Base-by-base conservation (phyloP, 2,888 invertebrate species). In the Hydropsyche betteni region DNA sequence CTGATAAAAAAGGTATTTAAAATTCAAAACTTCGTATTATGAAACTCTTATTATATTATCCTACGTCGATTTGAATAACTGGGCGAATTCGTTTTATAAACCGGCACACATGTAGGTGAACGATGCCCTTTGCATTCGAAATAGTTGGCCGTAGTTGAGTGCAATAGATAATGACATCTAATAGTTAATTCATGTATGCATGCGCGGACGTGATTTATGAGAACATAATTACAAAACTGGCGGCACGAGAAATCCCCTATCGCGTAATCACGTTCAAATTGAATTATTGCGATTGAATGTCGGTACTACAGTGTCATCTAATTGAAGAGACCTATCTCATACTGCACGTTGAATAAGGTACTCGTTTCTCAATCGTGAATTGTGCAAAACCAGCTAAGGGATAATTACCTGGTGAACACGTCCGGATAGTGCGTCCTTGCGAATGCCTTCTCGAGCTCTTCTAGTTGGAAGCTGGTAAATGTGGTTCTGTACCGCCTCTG, bases 351-450 rank as follows among this genome's bases (percentile, higher is more conserved):
- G 14, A 58, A 58, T 58, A 14, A 58, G 44, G 44, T 10, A 10
- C 44, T 44, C 44, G 44, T 44, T 44, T 8, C 44, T 44, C 44
- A 44, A 44, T 44, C 44, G 1, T 8, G 44, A 44, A 44, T 44
- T 44, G 44, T 10, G 44, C 44, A 44, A 44, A 55, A 14, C n/a
- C 12, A 8, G 5, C 6, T 16, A 55, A n/a, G 55, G 5, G 12
- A 69, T 70, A 81, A 87, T 86, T 82, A 95, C 96, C 96, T 94
- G 61, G 98, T 98, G 86, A 98, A 98, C 2, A 98, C 98, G 85
- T 98, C 98, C 51, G 98, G 98, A 84, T 98, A 98, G 85, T 98
- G 98, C 12, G 98, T 98, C 83, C 97, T 93, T 2, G 97, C 94
- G 86, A 98, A 98, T 0, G 98, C 97, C 83, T 98, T 98, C 86